Percentiles rank a stretch among this genome's conserved stretches.
Evolutionary conservation across 2,888 invertebrate genomes (phyloP).

Genomic region (Acleris holmiana): DNA sequence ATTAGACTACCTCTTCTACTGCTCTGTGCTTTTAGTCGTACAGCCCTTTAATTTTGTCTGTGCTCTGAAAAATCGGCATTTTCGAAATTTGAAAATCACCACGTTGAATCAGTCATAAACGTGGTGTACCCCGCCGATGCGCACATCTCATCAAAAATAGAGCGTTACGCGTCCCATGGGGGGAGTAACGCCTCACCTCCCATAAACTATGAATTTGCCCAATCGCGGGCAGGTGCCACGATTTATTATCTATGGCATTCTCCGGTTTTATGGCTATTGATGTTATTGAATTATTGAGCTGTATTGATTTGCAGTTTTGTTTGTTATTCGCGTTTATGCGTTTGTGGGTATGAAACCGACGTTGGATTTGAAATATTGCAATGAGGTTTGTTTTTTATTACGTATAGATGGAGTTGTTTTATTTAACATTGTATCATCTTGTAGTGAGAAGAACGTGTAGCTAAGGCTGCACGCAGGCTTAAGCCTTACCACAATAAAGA

Average conservation of each 20-base stretch:
- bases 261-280: slow-evolving; percentile 57
- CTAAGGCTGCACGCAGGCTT: too few relatives aligned
- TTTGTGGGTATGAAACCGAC: not conserved
- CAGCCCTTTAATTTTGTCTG: too few relatives aligned
- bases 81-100: too few relatives aligned
- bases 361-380: not conserved
- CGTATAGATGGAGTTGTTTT: too few relatives aligned
- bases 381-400: too few relatives aligned
- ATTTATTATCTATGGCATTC: slow-evolving; percentile 66
- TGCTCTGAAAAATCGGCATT: too few relatives aligned
- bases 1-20: too few relatives aligned
- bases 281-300: slow-evolving; percentile 67
- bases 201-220: slow-evolving; percentile 79
- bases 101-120: slow-evolving; percentile 27
- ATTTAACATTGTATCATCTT: too few relatives aligned
- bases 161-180: slow-evolving; percentile 41
- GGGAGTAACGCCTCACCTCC: slow-evolving; percentile 52
- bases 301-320: slow-evolving; percentile 22
- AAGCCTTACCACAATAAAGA: too few relatives aligned
- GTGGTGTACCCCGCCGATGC: slow-evolving; percentile 54
- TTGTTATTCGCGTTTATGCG: slow-evolving; percentile 3
- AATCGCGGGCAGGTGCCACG: slow-evolving; percentile 80
- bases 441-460: too few relatives aligned
- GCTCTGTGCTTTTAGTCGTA: too few relatives aligned
- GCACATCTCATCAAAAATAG: slow-evolving; percentile 77